Evolutionary conservation across 2,113 vertebrate species (phyloP).

Genomic region (Struthio camelus): DNA sequence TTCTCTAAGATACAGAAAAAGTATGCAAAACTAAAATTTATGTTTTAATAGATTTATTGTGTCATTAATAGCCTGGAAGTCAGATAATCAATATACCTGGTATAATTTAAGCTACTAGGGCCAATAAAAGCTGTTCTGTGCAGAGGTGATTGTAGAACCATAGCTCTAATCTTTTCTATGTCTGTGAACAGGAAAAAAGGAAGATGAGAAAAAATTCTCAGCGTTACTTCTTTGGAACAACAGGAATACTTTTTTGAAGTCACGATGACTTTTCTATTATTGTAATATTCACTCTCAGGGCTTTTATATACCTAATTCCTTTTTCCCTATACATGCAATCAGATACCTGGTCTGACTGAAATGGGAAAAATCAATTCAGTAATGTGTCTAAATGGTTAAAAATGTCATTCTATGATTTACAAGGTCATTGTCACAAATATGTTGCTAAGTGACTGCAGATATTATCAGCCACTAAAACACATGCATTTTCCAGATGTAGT

Average conservation of each 20-base stretch:
- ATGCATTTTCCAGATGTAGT: slow-evolving; percentile 48
- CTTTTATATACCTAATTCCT: background rate
- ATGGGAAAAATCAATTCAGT: background rate
- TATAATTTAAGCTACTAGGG: background rate
- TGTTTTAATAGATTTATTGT: background rate
- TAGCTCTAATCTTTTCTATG: background rate
- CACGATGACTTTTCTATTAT: background rate
- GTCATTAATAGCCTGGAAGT: background rate
- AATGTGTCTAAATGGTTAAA: slow-evolving; percentile 33
- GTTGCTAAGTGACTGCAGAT: slow-evolving; percentile 65
- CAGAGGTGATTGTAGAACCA: background rate
- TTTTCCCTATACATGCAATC: background rate
- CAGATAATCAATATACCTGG: background rate
- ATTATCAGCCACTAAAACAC: slow-evolving; percentile 43
- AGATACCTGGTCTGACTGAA: background rate
- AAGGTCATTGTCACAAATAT: slow-evolving; percentile 46
- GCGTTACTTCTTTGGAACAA: background rate
- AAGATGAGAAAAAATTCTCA: background rate
- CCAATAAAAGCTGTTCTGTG: background rate
- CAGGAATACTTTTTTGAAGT: background rate
- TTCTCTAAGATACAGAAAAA: background rate
- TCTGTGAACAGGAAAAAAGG: background rate
- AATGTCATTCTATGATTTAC: slow-evolving; percentile 13
- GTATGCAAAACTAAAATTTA: background rate
- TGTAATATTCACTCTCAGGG: background rate